Conservation (phyloP, 2,888 invertebrate genomes). For the Hemicrepidius hirtus region DNA sequence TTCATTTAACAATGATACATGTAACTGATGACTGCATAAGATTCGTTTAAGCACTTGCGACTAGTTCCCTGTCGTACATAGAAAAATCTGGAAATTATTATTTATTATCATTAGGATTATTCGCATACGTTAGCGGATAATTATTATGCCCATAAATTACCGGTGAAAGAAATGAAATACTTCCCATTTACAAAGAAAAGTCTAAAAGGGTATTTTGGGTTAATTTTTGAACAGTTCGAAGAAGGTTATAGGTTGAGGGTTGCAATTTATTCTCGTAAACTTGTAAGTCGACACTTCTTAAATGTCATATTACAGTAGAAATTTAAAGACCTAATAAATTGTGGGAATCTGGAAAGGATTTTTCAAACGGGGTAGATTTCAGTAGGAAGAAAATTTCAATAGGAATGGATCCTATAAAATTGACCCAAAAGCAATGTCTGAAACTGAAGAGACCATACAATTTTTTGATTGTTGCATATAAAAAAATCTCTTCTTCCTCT, state of each 20-base stretch:
- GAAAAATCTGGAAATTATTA: neutral
- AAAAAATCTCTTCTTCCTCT: too few species aligned
- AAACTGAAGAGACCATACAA: too few species aligned
- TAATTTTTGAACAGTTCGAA: neutral
- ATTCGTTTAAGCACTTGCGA: neutral
- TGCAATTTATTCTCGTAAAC: slow-evolving; percentile 2
- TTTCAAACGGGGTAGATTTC: too few species aligned
- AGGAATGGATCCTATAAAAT: too few species aligned
- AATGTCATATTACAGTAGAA: neutral
- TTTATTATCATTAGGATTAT: neutral
- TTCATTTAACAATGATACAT: neutral
- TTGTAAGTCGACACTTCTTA: slow-evolving; percentile 5
- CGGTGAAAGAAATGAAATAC: neutral
- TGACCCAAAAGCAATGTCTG: too few species aligned
- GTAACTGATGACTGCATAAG: neutral
- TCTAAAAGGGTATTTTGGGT: slow-evolving; percentile 4
- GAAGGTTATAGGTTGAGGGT: slow-evolving; percentile 6
- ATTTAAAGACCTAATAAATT: neutral
- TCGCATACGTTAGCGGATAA: neutral
- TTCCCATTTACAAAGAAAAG: neutral
- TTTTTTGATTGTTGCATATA: too few species aligned
- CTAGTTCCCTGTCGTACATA: neutral
- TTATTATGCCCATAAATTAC: neutral
- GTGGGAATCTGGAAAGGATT: too few species aligned
- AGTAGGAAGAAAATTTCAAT: too few species aligned